A percentile compares a stretch with the other conserved stretches of the same genome.
phyloP scores from a whole-genome alignment of 2,797 vertebrate genomes.

The Microctenopoma stevenorrisi region DNA sequence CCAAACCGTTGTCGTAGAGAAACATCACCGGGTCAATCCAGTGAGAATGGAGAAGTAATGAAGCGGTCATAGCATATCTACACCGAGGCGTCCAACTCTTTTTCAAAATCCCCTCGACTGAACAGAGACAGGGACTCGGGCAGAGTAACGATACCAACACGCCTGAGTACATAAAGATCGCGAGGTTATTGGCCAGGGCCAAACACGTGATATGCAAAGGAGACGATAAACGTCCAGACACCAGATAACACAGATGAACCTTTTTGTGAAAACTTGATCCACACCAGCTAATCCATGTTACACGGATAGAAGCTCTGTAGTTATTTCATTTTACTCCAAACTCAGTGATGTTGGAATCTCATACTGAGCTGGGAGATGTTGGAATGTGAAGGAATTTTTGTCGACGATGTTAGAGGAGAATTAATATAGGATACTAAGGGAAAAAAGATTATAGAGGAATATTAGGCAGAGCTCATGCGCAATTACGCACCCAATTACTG shows the following conservation, averaged over 20 bases:
- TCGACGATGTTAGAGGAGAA: not conserved
- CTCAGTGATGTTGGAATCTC: not conserved
- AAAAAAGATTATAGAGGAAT: conserved; percentile 16
- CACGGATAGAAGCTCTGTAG: not conserved
- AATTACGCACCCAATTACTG: conserved; percentile 36
- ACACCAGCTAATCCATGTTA: not conserved
- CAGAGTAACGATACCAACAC: conserved; percentile 89
- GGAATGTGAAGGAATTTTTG: not conserved
- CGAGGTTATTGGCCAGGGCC: conserved; percentile 88
- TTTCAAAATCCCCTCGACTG: conserved; percentile 89
- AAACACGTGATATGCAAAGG: conserved; percentile 97
- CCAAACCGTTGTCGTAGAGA: conserved; percentile 95
- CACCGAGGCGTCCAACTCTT: conserved; percentile 89
- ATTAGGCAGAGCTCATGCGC: not conserved
- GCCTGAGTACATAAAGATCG: conserved; percentile 86
- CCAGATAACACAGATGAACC: conserved; percentile 82
- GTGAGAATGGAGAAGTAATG: conserved; percentile 98
- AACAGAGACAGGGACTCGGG: conserved; percentile 88
- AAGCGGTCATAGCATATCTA: conserved; percentile 99
- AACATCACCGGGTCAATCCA: conserved; percentile 99
- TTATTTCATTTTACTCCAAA: not conserved
- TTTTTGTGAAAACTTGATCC: conserved; percentile 23
- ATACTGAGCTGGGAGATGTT: conserved; percentile 2
- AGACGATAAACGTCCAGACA: conserved; percentile 86
- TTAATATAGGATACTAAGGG: conserved; percentile 1